Evolutionary conservation across 2,113 vertebrate species (phyloP), one percentile per base, ranked within the genome.

Genomic region (Pollimyrus isidori): DNA sequence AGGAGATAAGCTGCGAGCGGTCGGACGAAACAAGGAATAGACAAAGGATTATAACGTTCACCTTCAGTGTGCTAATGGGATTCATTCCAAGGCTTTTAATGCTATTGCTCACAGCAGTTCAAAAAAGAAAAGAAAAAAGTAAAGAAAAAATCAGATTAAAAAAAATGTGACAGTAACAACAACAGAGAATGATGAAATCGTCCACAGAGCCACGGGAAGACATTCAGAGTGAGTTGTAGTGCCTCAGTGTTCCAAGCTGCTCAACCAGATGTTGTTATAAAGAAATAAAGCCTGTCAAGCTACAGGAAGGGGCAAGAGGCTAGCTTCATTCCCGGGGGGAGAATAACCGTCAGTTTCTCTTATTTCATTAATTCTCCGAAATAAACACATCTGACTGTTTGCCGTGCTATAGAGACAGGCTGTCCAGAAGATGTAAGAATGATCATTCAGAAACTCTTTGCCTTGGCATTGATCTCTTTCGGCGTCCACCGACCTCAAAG

Each of bases 221-320:
- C 88, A 92, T 92, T 92, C 87, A 69, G 90, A 88, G 92, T 90
- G 91, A 93, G 89, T 52, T 92, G 92, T 87, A 87, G 89, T 62
- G 91, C 52, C 88, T 89, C 89, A 46, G 45, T 84, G 91, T 91
- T 91, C 91, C 90, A 91, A 86, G 89, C 89, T 91, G 90, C 90
- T 90, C 90, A 91, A 90, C 69, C 11, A 91, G 92, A 92, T 91
- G 89, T 93, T 93, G 92, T 94, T 93, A 93, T 88, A 91, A 88
- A 91, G 89, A 91, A 92, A 93, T 92, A 92, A 93, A 93, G 93
- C 50, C 93, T 92, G 93, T 93, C 93, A 93, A 92, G 93, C 65
- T 92, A 89, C 15, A 76, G 91, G 86, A 90, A 56, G 90, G 92
- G 91, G 90, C 91, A 92, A 11, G 19, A 90, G 90, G 90, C 89